Conservation (phyloP, 2,113 vertebrate species). For the Pogonocichla stellata region DNA sequence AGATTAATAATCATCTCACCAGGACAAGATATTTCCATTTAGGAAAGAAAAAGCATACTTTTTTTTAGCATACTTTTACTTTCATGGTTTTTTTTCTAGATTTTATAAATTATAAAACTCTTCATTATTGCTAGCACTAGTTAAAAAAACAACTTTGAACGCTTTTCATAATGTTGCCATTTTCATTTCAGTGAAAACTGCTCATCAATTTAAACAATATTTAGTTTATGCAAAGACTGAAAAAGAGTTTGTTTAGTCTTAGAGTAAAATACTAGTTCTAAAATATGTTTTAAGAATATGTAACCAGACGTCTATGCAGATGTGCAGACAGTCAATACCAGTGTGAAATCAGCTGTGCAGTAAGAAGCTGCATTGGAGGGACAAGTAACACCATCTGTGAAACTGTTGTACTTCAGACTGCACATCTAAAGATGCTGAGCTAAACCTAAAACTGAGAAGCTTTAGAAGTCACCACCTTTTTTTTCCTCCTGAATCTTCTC, state of each 20-base stretch:
- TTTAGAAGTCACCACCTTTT: not conserved
- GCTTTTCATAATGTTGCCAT: not conserved
- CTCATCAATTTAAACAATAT: not conserved
- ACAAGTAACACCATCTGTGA: not conserved
- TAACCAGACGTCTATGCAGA: not conserved
- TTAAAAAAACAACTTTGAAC: not conserved
- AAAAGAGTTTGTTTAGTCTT: not conserved
- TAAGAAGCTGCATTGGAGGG: not conserved
- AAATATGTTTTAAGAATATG: not conserved
- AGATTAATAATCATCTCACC: not conserved
- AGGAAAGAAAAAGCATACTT: fast-evolving
- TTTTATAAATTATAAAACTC: not conserved
- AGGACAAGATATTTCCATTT: not conserved
- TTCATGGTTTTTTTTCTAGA: not conserved
- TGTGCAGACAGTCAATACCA: not conserved
- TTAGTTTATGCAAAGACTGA: not conserved
- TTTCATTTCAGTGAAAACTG: not conserved
- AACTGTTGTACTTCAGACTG: not conserved
- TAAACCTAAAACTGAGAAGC: not conserved
- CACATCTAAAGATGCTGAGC: not conserved
- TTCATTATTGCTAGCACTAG: not conserved
- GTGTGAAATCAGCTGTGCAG: not conserved
- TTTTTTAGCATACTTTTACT: not conserved
- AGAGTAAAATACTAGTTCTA: not conserved
- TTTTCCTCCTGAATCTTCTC: not conserved